Percentiles rank a stretch among this genome's conserved stretches.
Evolutionary conservation across 2,888 invertebrate species (phyloP).

Genomic region (Pammene aurita): DNA sequence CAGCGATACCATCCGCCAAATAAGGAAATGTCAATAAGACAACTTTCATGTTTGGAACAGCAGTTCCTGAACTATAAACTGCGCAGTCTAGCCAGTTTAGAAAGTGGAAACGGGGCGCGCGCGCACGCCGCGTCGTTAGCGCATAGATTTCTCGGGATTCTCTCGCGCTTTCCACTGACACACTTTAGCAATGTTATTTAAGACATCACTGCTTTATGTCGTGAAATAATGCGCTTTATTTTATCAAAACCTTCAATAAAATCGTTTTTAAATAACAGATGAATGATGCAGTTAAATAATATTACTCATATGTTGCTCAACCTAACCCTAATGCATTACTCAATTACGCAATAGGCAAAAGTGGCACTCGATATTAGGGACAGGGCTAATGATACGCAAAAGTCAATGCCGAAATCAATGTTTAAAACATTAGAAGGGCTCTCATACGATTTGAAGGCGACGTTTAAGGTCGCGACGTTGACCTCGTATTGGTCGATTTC

Average conservation of each 20-base stretch:
- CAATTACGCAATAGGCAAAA: constrained; percentile 35
- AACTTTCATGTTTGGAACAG: constrained; percentile 70
- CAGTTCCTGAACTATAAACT: constrained; percentile 80
- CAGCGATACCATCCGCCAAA: constrained; percentile 44
- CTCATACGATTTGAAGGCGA: constrained; percentile 70
- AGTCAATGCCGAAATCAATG: constrained; percentile 72
- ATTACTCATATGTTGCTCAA: constrained; percentile 8
- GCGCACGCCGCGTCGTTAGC: constrained; percentile 62
- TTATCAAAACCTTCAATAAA: not conserved
- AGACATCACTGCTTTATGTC: constrained; percentile 15
- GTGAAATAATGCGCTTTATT: constrained; percentile 7
- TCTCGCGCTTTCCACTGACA: constrained; percentile 83
- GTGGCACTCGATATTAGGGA: constrained; percentile 56
- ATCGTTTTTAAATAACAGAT: not conserved
- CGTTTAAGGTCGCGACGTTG: constrained; percentile 72
- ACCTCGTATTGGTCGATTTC: constrained; percentile 76
- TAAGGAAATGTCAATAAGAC: constrained; percentile 72
- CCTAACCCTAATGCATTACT: not conserved
- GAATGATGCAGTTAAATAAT: constrained; percentile 22
- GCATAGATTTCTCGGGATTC: constrained; percentile 80
- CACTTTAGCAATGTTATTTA: constrained; percentile 62
- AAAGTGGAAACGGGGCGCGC: constrained; percentile 77
- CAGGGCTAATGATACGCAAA: constrained; percentile 67
- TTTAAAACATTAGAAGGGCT: constrained; percentile 79
- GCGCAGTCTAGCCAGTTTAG: constrained; percentile 73